Evolutionary conservation across 2,113 vertebrate genomes (phyloP).

Genomic region (Microcebus lehilahytsara): DNA sequence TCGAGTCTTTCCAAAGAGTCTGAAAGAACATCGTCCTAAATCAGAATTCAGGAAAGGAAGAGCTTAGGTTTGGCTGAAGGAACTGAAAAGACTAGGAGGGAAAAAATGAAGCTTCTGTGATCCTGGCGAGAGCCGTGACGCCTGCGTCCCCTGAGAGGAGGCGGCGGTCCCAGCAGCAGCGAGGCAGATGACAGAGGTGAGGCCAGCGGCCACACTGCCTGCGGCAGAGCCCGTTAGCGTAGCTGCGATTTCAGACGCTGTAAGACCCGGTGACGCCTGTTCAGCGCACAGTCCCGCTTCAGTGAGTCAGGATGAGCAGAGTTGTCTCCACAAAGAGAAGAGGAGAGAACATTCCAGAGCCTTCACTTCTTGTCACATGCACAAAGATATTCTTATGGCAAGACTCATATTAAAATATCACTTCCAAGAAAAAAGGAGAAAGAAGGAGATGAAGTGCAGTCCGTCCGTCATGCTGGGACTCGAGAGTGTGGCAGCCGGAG

Average conservation of each 20-base stretch:
- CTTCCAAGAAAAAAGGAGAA: not conserved
- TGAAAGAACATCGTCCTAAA: not conserved
- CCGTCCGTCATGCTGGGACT: not conserved
- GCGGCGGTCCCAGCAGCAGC: rapidly evolving
- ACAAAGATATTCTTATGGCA: not conserved
- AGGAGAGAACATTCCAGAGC: not conserved
- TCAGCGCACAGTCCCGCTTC: not conserved
- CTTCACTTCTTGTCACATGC: not conserved
- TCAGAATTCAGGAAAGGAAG: not conserved
- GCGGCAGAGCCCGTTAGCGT: too few relatives aligned
- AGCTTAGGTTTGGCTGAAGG: not conserved
- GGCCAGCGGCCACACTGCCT: too few relatives aligned
- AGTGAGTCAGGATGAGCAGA: rapidly evolving
- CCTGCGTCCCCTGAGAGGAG: not conserved
- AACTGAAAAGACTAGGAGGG: not conserved
- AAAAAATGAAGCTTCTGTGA: not conserved
- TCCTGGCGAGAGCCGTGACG: not conserved
- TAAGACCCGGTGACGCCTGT: not conserved
- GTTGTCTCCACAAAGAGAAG: not conserved
- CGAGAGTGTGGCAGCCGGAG: too few relatives aligned
- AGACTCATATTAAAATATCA: not conserved
- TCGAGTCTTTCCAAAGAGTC: not conserved
- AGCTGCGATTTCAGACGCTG: rapidly evolving
- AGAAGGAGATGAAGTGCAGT: not conserved
- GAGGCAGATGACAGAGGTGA: rapidly evolving